Percentiles rank a stretch among this genome's conserved stretches.
Evolutionary conservation across 2,113 vertebrate species (phyloP).

Genomic region (Monopterus albus): DNA sequence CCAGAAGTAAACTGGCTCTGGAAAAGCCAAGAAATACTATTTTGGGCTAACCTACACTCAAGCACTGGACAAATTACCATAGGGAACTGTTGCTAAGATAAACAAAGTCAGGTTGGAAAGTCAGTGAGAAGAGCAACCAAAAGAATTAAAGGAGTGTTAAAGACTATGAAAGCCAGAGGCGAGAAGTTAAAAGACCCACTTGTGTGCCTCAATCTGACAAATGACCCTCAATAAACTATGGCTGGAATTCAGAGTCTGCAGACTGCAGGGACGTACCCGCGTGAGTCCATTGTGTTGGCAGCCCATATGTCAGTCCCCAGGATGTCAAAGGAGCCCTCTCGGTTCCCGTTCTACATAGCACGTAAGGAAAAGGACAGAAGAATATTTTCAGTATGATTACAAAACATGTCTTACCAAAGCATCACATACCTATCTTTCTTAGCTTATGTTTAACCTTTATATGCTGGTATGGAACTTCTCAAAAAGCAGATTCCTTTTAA

Average conservation of each 20-base stretch:
- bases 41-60: too few species aligned
- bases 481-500: too few species aligned
- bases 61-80: too few species aligned
- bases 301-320: conserved; percentile 98
- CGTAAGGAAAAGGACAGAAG: not conserved
- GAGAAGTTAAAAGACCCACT: not conserved
- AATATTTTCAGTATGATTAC: not conserved
- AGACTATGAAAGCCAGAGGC: too few species aligned
- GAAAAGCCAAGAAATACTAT: not conserved
- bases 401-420: not conserved
- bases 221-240: conserved; percentile 14
- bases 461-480: too few species aligned
- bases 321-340: conserved; percentile 90
- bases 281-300: conserved; percentile 93
- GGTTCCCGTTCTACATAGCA: conserved; percentile 90
- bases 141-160: too few species aligned
- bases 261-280: conserved; percentile 83
- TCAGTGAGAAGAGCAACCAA: too few species aligned
- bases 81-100: too few species aligned
- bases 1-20: too few species aligned
- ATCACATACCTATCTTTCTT: not conserved
- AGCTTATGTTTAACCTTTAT: not conserved
- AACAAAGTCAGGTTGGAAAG: too few species aligned
- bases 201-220: conserved; percentile 10
- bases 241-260: not conserved